Evolutionary conservation across 2,797 vertebrate species (phyloP).

Genomic region (Lindbergichthys nudifrons): DNA sequence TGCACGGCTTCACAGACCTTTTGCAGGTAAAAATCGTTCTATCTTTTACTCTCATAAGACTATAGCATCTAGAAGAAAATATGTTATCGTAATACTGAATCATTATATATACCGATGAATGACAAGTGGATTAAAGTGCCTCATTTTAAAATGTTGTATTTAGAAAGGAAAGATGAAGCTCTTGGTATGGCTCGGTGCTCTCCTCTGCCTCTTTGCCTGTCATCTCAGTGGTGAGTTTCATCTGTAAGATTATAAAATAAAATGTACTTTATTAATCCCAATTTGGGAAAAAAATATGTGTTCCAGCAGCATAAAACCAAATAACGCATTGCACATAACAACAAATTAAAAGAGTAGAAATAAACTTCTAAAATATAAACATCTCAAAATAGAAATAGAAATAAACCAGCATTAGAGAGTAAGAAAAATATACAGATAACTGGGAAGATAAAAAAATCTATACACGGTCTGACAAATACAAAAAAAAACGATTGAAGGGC

Average conservation of each 20-base stretch:
- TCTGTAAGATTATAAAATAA: not conserved
- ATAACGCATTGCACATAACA: too few relatives aligned
- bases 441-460: too few relatives aligned
- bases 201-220: slow-evolving; percentile 71
- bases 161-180: slow-evolving; percentile 77
- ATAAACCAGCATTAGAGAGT: too few relatives aligned
- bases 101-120: not conserved
- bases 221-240: slow-evolving; percentile 74
- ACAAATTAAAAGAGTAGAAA: too few relatives aligned
- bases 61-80: not conserved
- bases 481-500: too few relatives aligned
- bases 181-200: slow-evolving; percentile 60
- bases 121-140: not conserved
- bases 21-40: slow-evolving; percentile 66
- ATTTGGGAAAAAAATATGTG: too few relatives aligned
- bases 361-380: too few relatives aligned
- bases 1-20: slow-evolving; percentile 23
- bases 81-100: rapidly evolving
- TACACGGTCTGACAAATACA: too few relatives aligned
- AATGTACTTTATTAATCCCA: too few relatives aligned
- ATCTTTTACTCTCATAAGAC: not conserved
- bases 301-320: too few relatives aligned
- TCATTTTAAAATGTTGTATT: not conserved
- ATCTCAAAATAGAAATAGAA: too few relatives aligned
- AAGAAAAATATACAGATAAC: too few relatives aligned